Base-by-base conservation (phyloP, 2,113 vertebrate genomes). In the Lamprotornis superbus region DNA sequence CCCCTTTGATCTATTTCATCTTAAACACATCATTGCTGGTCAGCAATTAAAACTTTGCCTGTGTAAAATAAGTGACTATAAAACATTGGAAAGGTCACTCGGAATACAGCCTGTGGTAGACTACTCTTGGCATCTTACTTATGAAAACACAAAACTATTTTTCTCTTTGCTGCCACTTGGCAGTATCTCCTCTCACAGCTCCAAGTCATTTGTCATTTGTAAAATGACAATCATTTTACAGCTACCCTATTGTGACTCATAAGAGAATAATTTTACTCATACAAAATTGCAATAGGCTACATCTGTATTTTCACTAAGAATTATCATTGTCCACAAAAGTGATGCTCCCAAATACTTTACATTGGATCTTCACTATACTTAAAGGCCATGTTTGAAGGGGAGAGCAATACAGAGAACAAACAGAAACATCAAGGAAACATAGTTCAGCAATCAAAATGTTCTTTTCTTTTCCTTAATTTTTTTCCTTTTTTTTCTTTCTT, bases 151-250 rank as follows among this genome's bases (percentile, higher is more conserved):
- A 91, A 81, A 30, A 69, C 83, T 91, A 86, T 93, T 96, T 96
- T 93, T 90, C 44, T 90, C 73, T 93, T 86, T 83, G 75, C 83
- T 88, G 86, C 56, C 61, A 56, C 68, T 95, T 94, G 93, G 79
- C 90, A 89, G 39, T 69, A 33, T 90, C 59, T 90, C 42, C n/a
- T 83, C 59, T 91, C 44, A 37, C 39, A 35, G 14, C 33, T 93
- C 39, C 14, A 53, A 91, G 78, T 85, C 8, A 42, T 83, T 84
- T 90, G 12, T 78, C 15, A 33, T 87, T 92, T 83, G 76, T 90
- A 87, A 94, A 93, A 78, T 59, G n/a, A 49, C 37, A 27, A 8
- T 75, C 49, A 88, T 83, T 90, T 55, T 53, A 70, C 75, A 68
- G 71, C 69, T 91, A 46, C 27, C 6, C n/a, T 81, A 10, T 73